A percentile compares a stretch with the other conserved stretches of the same genome.
Evolutionary conservation across 2,888 invertebrate species (phyloP).

Genomic region (Microplitis deprimator): DNA sequence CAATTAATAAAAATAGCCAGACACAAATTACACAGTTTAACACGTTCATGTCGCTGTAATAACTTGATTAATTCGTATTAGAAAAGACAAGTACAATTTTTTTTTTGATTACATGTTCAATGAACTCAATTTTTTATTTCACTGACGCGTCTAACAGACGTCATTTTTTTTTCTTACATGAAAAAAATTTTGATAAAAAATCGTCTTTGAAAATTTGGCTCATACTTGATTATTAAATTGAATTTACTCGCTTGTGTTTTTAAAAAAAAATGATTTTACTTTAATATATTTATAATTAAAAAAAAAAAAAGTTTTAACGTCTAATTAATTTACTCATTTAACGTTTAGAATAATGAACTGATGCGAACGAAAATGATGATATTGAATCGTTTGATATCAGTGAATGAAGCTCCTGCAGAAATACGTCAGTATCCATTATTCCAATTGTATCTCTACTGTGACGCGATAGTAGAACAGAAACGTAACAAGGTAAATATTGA

Average conservation of each 20-base stretch:
- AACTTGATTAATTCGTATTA: not conserved
- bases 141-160: not conserved
- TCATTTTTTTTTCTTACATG: not conserved
- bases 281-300: too few relatives aligned
- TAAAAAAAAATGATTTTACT: too few relatives aligned
- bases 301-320: too few relatives aligned
- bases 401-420: constrained; percentile 79
- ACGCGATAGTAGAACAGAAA: constrained; percentile 57
- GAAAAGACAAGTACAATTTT: not conserved
- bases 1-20: not conserved
- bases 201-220: too few relatives aligned
- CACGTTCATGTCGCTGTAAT: not conserved
- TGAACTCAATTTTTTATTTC: not conserved
- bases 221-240: too few relatives aligned
- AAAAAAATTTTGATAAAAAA: not conserved
- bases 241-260: too few relatives aligned
- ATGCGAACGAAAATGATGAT: constrained; percentile 80
- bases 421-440: constrained; percentile 80
- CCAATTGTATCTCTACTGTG: constrained; percentile 66
- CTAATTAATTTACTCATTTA: not conserved
- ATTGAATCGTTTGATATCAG: constrained; percentile 78
- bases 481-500: constrained; percentile 54
- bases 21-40: not conserved
- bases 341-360: constrained; percentile 76
- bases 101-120: not conserved